Conservation (phyloP, 1,140 invertebrate species). For the Hyles euphorbiae region DNA sequence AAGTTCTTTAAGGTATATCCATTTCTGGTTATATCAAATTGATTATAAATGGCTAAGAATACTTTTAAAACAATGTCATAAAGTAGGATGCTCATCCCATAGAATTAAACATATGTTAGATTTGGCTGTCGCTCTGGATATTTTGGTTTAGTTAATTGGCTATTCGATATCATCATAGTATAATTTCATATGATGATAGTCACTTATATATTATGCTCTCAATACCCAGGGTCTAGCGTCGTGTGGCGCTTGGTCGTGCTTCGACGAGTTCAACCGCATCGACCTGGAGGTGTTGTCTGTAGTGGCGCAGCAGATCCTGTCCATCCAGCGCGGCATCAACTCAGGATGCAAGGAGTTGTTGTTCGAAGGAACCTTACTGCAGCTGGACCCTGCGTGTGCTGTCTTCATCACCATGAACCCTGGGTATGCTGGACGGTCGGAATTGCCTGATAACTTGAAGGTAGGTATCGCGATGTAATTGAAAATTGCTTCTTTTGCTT, state of each 20-base stretch:
- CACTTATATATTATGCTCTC: conserved; percentile 2
- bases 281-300: conserved; percentile 93
- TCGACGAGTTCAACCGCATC: conserved; percentile 96
- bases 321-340: conserved; percentile 87
- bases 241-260: conserved; percentile 97
- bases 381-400: conserved; percentile 92
- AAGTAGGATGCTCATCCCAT: too few species aligned
- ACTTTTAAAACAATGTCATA: too few species aligned
- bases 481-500: too few species aligned
- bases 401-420: conserved; percentile 99
- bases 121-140: too few species aligned
- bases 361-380: conserved; percentile 93
- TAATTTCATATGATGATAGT: too few species aligned
- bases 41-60: too few species aligned
- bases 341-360: conserved; percentile 83
- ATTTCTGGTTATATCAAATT: not conserved
- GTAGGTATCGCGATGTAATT: conserved; percentile 48
- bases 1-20: conserved; percentile 92
- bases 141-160: too few species aligned
- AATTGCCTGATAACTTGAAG: conserved; percentile 96
- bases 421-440: conserved; percentile 92
- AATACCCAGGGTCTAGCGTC: conserved; percentile 86
- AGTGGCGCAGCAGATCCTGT: conserved; percentile 92
- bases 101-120: too few species aligned
- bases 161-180: too few species aligned